Conservation (phyloP, 2,797 vertebrate species). For the Ctenopoma kingsleyae region DNA sequence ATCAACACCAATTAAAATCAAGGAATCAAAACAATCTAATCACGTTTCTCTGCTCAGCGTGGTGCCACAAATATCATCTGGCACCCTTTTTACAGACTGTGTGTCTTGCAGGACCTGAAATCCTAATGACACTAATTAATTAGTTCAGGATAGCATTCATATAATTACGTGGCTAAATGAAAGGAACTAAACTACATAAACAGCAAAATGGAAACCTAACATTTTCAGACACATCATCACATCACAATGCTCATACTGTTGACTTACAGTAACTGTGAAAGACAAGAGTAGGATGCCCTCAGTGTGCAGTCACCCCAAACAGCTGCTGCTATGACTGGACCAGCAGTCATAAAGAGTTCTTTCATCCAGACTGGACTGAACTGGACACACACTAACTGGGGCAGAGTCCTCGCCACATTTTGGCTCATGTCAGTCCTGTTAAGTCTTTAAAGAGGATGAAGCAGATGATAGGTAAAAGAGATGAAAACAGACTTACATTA, state of each 20-base stretch:
- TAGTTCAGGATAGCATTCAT: not conserved
- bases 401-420: slow-evolving; percentile 60
- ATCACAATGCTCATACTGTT: not conserved
- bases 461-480: no score
- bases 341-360: slow-evolving; percentile 39
- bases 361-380: slow-evolving; percentile 39
- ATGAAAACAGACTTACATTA: not conserved
- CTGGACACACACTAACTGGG: slow-evolving; percentile 70
- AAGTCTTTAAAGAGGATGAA: not conserved
- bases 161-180: not conserved
- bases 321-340: slow-evolving; percentile 39
- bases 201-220: not conserved
- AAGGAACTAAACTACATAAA: not conserved
- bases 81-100: not conserved
- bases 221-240: no score
- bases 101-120: not conserved
- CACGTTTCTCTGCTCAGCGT: slow-evolving; percentile 35
- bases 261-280: slow-evolving; percentile 21
- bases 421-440: not conserved
- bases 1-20: slow-evolving; percentile 75
- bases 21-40: slow-evolving; percentile 45
- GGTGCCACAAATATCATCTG: slow-evolving; percentile 33
- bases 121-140: not conserved
- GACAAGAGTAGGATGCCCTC: slow-evolving; percentile 31
- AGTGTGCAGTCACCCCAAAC: slow-evolving; percentile 26